Evolutionary conservation across 2,888 invertebrate genomes (phyloP).

Genomic region (Sialis lutaria): DNA sequence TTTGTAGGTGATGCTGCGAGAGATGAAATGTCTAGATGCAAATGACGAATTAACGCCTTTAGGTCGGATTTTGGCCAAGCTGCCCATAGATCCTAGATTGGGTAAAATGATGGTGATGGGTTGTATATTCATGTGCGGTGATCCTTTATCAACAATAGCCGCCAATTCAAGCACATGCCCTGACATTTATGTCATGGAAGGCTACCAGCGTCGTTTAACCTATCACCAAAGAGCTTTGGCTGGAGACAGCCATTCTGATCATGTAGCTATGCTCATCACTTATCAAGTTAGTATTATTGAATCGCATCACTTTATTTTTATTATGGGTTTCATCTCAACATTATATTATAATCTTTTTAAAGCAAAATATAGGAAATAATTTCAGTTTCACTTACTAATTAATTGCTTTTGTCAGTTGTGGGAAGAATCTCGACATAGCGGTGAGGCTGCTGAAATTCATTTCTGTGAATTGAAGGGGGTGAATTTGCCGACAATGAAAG

Average conservation of each 20-base stretch:
- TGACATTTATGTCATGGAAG: conserved; percentile 77
- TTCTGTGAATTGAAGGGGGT: conserved; percentile 90
- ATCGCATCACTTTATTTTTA: not conserved
- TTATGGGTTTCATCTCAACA: too few species aligned
- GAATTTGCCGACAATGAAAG: conserved; percentile 73
- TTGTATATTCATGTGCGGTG: conserved; percentile 79
- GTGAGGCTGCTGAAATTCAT: conserved; percentile 56
- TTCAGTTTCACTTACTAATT: too few species aligned
- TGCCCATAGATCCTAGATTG: conserved; percentile 90
- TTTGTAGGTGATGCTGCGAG: conserved; percentile 31
- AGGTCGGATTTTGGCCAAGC: conserved; percentile 79
- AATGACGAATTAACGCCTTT: conserved; percentile 83
- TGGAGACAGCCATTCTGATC: conserved; percentile 81
- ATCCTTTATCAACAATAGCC: conserved; percentile 83
- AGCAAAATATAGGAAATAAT: too few species aligned
- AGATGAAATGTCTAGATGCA: conserved; percentile 80
- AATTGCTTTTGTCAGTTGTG: conserved; percentile 23
- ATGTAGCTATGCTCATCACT: conserved; percentile 86
- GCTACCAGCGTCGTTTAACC: conserved; percentile 55
- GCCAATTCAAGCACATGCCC: conserved; percentile 92
- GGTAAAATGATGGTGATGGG: conserved; percentile 96
- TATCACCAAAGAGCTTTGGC: conserved; percentile 74
- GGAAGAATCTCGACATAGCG: conserved; percentile 47
- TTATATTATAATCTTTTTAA: not conserved
- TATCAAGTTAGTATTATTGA: conserved; percentile 42